Evolutionary conservation across 2,113 vertebrate genomes (phyloP).

Genomic region (Ciconia maguari): DNA sequence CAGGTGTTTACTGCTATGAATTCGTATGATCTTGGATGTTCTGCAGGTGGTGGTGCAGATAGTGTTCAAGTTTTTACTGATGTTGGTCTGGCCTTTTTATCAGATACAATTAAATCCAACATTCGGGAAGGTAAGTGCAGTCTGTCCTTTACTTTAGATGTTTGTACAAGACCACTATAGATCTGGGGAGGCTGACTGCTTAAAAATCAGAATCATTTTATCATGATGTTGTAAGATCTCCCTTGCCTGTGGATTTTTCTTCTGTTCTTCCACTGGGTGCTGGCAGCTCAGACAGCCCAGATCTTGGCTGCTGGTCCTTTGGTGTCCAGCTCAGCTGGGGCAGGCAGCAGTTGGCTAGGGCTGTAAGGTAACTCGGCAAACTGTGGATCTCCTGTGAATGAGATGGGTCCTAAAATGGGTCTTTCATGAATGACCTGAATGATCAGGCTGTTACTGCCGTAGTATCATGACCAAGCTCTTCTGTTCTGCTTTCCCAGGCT

Average conservation of each 20-base stretch:
- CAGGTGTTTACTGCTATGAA: conserved; percentile 82
- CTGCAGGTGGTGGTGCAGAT: conserved; percentile 71
- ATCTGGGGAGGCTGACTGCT: not conserved
- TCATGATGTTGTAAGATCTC: not conserved
- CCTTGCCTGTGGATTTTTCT: not conserved
- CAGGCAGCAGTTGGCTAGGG: not conserved
- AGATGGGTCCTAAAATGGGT: not conserved
- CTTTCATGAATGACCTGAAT: not conserved
- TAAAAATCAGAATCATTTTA: not conserved
- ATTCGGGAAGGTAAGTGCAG: not conserved
- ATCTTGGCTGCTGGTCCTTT: not conserved
- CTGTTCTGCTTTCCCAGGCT: conserved; percentile 27
- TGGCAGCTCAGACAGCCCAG: not conserved
- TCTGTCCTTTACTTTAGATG: not conserved
- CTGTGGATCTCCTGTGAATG: not conserved
- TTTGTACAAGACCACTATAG: not conserved
- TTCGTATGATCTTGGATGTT: conserved; percentile 81
- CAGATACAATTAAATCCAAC: not conserved
- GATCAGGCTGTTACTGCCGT: not conserved
- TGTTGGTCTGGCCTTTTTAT: conserved; percentile 65
- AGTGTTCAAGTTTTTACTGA: conserved; percentile 66
- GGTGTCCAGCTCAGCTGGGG: not conserved
- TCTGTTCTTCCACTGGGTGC: not conserved
- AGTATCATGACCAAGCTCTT: not conserved
- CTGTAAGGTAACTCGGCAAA: not conserved